Conservation (phyloP, 1,140 invertebrate genomes). For the Saccostrea echinata region DNA sequence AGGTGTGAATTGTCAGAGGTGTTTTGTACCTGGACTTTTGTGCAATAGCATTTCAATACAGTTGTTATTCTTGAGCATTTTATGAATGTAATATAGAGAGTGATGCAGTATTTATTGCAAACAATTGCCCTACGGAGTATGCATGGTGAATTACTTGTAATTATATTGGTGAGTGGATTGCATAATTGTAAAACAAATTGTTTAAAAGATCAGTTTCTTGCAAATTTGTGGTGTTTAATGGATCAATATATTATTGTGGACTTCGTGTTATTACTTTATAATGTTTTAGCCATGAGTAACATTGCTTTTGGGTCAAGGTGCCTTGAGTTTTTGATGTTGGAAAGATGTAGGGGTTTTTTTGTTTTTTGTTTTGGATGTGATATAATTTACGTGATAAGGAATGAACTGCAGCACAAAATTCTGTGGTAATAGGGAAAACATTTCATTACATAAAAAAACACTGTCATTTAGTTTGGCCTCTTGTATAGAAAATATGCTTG, state of each 20-base stretch:
- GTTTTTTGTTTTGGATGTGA: no score
- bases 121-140: not conserved
- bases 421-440: no score
- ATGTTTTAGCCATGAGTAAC: not conserved
- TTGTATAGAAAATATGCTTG: no score
- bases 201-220: not conserved
- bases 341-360: not conserved
- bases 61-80: no score
- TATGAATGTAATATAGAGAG: slow-evolving; percentile 11
- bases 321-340: not conserved
- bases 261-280: no score
- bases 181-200: slow-evolving; percentile 6
- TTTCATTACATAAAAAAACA: no score
- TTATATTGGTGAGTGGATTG: not conserved
- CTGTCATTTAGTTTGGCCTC: no score
- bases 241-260: not conserved
- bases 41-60: not conserved
- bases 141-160: not conserved
- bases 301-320: not conserved
- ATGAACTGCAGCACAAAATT: no score
- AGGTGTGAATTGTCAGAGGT: not conserved
- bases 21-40: not conserved
- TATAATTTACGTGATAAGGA: no score
- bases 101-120: slow-evolving; percentile 1
- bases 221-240: not conserved